Conservation (phyloP, 2,113 vertebrate species). For the Xenopus tropicalis region DNA sequence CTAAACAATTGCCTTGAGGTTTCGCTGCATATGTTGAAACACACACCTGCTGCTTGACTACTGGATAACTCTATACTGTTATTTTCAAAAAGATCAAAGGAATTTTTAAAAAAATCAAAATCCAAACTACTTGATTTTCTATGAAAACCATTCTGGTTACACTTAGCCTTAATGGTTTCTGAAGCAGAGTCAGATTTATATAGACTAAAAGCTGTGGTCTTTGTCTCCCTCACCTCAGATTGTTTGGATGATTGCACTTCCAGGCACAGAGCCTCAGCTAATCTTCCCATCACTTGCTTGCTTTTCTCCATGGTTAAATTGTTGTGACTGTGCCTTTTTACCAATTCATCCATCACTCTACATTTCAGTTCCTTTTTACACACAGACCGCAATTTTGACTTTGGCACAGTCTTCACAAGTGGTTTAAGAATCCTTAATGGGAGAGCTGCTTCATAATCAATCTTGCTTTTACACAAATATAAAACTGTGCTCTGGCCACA, state of each 20-base stretch:
- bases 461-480: conserved; percentile 74
- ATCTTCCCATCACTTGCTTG: conserved; percentile 49
- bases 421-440: conserved; percentile 57
- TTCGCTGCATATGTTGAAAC: too few species aligned
- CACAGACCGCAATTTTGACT: conserved; percentile 48
- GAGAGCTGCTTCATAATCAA: conserved; percentile 63
- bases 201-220: conserved; percentile 49
- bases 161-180: conserved; percentile 50
- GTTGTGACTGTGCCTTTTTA: conserved; percentile 49
- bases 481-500: conserved; percentile 67
- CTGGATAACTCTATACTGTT: too few species aligned
- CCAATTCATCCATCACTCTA: conserved; percentile 46
- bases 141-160: conserved; percentile 56
- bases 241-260: conserved; percentile 57
- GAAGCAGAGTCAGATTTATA: conserved; percentile 54
- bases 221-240: too few species aligned
- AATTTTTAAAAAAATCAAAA: conserved; percentile 56
- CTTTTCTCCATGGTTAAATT: conserved; percentile 51
- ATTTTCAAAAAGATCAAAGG: conserved; percentile 48
- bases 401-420: conserved; percentile 50
- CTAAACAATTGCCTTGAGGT: too few species aligned
- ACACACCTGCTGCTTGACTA: too few species aligned
- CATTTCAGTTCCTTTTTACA: conserved; percentile 47
- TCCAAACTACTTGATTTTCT: conserved; percentile 71
- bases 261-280: conserved; percentile 64